Evolutionary conservation across 2,113 vertebrate genomes (phyloP).

Genomic region (Anseranas semipalmata): DNA sequence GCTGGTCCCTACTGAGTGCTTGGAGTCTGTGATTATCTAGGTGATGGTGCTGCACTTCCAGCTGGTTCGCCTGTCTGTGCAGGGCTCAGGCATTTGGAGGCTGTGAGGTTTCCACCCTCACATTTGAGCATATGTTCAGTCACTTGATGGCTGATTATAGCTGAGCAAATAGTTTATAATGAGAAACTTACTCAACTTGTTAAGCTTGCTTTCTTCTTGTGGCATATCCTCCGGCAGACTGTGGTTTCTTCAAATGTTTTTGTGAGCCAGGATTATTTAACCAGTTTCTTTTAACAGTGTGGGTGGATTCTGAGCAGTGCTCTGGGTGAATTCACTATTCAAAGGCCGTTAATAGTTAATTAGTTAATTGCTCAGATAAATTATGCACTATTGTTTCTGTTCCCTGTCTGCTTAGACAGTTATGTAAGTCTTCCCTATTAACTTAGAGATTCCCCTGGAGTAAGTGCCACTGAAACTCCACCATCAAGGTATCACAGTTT

Average conservation of each 20-base stretch:
- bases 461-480: not conserved
- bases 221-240: not conserved
- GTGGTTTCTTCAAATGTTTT: not conserved
- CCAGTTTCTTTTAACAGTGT: not conserved
- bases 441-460: not conserved
- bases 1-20: not conserved
- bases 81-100: not conserved
- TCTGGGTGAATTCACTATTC: not conserved
- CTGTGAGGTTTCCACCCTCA: constrained; percentile 24
- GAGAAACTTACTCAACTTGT: constrained; percentile 8
- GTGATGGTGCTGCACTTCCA: constrained; percentile 21
- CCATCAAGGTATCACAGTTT: not conserved
- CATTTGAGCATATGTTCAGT: constrained; percentile 20
- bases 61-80: constrained; percentile 33
- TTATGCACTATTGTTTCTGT: not conserved
- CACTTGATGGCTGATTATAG: constrained; percentile 12
- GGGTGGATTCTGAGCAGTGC: not conserved
- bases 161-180: constrained; percentile 39
- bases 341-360: not conserved
- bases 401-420: not conserved
- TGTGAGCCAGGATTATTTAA: constrained; percentile 2
- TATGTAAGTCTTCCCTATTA: not conserved
- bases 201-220: constrained; percentile 18
- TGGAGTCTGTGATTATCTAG: constrained; percentile 19
- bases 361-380: not conserved